These are phyloP conservation scores for Sericinus montela DNA, from an alignment of 2,888 invertebrate species.

Conservation along the genomic window DNA sequence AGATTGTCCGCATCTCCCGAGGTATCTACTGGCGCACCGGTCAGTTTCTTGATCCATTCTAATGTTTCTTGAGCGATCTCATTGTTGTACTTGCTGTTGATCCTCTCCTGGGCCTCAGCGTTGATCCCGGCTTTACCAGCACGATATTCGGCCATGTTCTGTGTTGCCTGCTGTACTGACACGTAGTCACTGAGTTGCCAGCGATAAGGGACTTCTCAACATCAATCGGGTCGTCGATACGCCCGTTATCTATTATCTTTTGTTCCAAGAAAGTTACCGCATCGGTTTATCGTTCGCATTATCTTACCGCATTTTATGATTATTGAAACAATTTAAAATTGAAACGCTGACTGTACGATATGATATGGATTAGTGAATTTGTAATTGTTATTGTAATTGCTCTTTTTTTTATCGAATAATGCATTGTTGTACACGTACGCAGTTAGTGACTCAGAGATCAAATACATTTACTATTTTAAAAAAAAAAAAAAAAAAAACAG, in stretches of 20 bases:
- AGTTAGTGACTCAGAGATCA: no score
- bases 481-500: no score
- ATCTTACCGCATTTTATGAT: slow-evolving; percentile 44
- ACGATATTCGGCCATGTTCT: slow-evolving; percentile 67
- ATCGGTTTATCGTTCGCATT: slow-evolving; percentile 34
- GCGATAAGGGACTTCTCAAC: slow-evolving; percentile 58
- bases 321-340: slow-evolving; percentile 26
- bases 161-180: slow-evolving; percentile 59
- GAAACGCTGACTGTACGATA: slow-evolving; percentile 25
- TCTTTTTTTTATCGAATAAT: no score
- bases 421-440: no score
- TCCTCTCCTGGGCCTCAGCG: slow-evolving; percentile 79
- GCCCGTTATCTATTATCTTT: slow-evolving; percentile 60
- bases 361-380: slow-evolving; percentile 20
- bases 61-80: slow-evolving; percentile 94
- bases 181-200: slow-evolving; percentile 68
- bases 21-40: slow-evolving; percentile 89
- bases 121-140: slow-evolving; percentile 74
- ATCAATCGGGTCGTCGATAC: slow-evolving; percentile 57
- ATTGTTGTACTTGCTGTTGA: slow-evolving; percentile 97
- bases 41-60: slow-evolving; percentile 94
- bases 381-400: no score
- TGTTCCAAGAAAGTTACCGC: slow-evolving; percentile 46
- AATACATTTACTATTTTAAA: no score
- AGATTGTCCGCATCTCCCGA: slow-evolving; percentile 95